phyloP scores from a whole-genome alignment of 1,140 invertebrate species.

The Leptonema lineaticorne region DNA sequence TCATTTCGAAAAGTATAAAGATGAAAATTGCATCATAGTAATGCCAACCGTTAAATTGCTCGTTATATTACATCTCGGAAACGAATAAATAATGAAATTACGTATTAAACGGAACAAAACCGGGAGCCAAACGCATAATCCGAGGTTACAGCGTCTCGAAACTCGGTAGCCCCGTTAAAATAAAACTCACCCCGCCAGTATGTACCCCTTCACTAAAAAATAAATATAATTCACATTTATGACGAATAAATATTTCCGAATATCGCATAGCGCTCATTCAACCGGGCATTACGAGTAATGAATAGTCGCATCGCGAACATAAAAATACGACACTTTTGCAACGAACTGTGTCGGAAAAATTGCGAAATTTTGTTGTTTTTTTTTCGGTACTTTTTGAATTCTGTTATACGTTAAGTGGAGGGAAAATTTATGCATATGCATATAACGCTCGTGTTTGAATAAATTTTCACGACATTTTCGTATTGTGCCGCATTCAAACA shows the following conservation, averaged over 20 bases:
- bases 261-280: background rate
- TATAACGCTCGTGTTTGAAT: too few species aligned
- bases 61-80: slow-evolving; percentile 16
- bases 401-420: too few species aligned
- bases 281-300: background rate
- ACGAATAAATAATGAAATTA: slow-evolving; percentile 16
- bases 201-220: too few species aligned
- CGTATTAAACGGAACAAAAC: background rate
- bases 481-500: too few species aligned
- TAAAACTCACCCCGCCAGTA: background rate
- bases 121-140: slow-evolving; percentile 7
- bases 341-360: background rate
- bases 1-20: too few species aligned
- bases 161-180: too few species aligned
- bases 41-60: slow-evolving; percentile 16
- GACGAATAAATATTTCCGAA: slow-evolving; percentile 1
- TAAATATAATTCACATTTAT: slow-evolving; percentile 10
- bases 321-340: background rate
- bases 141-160: background rate
- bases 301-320: background rate
- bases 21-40: background rate
- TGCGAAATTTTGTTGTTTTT: too few species aligned
- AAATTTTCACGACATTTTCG: too few species aligned
- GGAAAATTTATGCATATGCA: too few species aligned
- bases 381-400: too few species aligned